Conservation (phyloP, 2,113 vertebrate species). For the Phaethornis superciliosus region DNA sequence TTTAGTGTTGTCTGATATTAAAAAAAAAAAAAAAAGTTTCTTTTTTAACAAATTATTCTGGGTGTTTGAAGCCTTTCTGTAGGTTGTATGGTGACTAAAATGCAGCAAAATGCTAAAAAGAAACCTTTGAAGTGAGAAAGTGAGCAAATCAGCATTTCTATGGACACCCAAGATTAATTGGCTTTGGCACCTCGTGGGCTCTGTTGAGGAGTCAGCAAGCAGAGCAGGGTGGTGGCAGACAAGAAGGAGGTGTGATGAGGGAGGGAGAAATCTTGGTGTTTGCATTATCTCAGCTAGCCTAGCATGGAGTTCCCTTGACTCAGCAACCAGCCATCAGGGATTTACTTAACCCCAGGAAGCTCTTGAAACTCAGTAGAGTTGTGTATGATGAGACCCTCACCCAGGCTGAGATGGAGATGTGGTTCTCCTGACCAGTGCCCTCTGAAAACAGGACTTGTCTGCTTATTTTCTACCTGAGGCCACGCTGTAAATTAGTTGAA, state of each 20-base stretch:
- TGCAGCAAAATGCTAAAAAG: background rate
- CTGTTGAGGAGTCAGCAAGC: background rate
- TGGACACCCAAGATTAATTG: background rate
- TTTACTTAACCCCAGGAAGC: background rate
- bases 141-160: background rate
- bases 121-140: background rate
- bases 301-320: background rate
- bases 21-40: too few relatives aligned
- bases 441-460: rapidly evolving
- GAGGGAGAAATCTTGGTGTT: background rate
- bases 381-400: background rate
- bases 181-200: rapidly evolving
- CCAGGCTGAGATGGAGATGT: background rate
- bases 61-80: background rate
- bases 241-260: background rate
- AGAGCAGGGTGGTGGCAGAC: background rate
- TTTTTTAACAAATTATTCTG: background rate
- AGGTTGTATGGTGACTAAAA: background rate
- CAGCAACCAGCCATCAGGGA: background rate
- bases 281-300: background rate
- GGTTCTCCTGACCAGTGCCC: background rate
- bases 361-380: background rate
- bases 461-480: background rate
- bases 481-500: background rate
- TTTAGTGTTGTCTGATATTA: background rate